phyloP scores from a whole-genome alignment of 1,140 invertebrate species.

The Oryzaephilus surinamensis region DNA sequence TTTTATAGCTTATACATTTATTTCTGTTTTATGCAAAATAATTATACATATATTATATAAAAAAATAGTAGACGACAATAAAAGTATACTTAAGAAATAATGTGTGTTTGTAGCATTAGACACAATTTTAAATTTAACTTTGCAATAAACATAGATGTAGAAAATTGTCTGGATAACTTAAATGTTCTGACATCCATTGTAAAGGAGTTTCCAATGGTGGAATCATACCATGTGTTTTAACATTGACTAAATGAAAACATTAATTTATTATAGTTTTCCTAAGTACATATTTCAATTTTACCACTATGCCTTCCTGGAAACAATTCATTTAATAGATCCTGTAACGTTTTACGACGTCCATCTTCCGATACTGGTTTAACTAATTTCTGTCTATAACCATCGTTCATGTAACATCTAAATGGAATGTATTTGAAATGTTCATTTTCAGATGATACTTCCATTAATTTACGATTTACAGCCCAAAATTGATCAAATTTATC shows the following conservation, averaged over 20 bases:
- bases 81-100: slow-evolving; percentile 1
- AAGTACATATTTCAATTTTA: slow-evolving; percentile 22
- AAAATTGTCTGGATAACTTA: slow-evolving; percentile 98
- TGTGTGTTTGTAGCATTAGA: neutral
- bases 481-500: slow-evolving; percentile 99
- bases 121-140: slow-evolving; percentile 4
- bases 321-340: slow-evolving; percentile 60
- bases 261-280: neutral
- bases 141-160: slow-evolving; percentile 75
- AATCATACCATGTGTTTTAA: slow-evolving; percentile 83
- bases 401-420: slow-evolving; percentile 75
- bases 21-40: too few species aligned
- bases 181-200: slow-evolving; percentile 94
- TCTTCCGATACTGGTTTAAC: slow-evolving; percentile 63
- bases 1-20: too few species aligned
- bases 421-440: slow-evolving; percentile 89
- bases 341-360: slow-evolving; percentile 62
- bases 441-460: slow-evolving; percentile 68
- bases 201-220: slow-evolving; percentile 83
- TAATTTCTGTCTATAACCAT: slow-evolving; percentile 65
- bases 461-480: slow-evolving; percentile 89
- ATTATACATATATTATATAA: neutral
- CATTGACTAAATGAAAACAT: slow-evolving; percentile 48
- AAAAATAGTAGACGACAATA: neutral
- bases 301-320: slow-evolving; percentile 49